Base-by-base conservation (phyloP, 2,113 vertebrate species). In the Semnopithecus entellus region DNA sequence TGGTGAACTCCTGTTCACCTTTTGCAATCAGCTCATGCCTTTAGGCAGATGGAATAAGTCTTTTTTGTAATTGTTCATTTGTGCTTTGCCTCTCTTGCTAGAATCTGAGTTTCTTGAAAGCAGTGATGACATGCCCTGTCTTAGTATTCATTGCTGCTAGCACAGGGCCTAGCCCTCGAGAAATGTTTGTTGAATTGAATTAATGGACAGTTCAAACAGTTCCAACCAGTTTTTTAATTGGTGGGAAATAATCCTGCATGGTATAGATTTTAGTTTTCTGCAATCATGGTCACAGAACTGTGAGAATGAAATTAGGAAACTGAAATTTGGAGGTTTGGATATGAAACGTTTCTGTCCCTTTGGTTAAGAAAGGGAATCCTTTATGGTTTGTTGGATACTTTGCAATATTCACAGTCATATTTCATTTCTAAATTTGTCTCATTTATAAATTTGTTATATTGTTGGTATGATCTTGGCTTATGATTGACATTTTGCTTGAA, bases 221-320 rank as follows among this genome's bases (percentile, higher is more conserved):
- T 72, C 85, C 78, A 88, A 43, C 10, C 78, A 59, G 4, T 48
- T 91, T 80, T 83, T 91, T 66, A 81, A 73, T 78, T 88, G 70
- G 35, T 92, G 59, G 48, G 40, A 40, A 64, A 73, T 93, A 96
- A 32, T 76, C 30, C 20, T 79, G 23, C 16, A 18, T 0, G 6
- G 20, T 38, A 25, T 40, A 35, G 94, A 84, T 59, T 93, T 94
- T 52, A 91, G 61, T 97, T 96, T 75, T 94, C 52, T 91, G 38
- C 0, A 79, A 1, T 75, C 52, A 82, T 4, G 64, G 16, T 73
- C 38, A 89, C 17, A 30, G 72, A 91, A 86, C 82, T 80, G 35
- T 27, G 70, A 97, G 75, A 30, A 18, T 86, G n/a, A 72, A 61
- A 55, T 43, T 68, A 9, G 12, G 79, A 89, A 45, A 75, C 59